Base-by-base conservation (phyloP, 1,140 invertebrate genomes). In the Plodia interpunctella region DNA sequence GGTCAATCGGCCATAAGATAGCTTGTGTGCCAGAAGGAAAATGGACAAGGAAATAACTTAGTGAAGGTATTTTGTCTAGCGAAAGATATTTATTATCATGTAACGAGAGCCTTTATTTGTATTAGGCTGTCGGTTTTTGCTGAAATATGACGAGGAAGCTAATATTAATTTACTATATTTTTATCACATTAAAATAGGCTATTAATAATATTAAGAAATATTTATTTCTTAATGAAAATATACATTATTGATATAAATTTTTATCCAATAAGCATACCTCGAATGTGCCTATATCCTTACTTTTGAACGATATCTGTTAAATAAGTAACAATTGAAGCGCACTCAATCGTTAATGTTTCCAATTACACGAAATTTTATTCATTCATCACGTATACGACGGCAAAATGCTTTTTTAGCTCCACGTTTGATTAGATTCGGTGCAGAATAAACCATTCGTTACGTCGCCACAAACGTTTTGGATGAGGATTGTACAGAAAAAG, bases 381-480 rank as follows among this genome's bases (percentile, higher is more conserved):
- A 81, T 79, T 80, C 65, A 72, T 80, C 71, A 71, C 66, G 59
- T 60, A 61, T 54, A 66, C 66, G 74, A 77, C 76, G 71, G 55
- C 20, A 61, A 51, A 66, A 70, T 63, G 69, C 57, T 76, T 77
- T 72, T 83, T 77, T 69, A 57, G 67, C 50, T 66, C 58, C 57
- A 52, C 66, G 65, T 75, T 79, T 87, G 80, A 87, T 88, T 85
- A 83, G 76, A 85, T 80, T 77, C 60, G 51, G 62, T 63, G 68
- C 65, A 56, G 73, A 80, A 74, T 70, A 82, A 80, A 74, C 68
- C 78, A 82, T 83, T 80, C 69, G 83, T 83, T 72, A 69, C 68
- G 51, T 52, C 57, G 74, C 83, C 81, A 76, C 82, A 85, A 88
- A 44, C n/a, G 5, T 17, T 15, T 1, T 10, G 2, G 15, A 44